phyloP scores from a whole-genome alignment of 2,888 invertebrate species.

The Disparrhopalites patrizii region DNA sequence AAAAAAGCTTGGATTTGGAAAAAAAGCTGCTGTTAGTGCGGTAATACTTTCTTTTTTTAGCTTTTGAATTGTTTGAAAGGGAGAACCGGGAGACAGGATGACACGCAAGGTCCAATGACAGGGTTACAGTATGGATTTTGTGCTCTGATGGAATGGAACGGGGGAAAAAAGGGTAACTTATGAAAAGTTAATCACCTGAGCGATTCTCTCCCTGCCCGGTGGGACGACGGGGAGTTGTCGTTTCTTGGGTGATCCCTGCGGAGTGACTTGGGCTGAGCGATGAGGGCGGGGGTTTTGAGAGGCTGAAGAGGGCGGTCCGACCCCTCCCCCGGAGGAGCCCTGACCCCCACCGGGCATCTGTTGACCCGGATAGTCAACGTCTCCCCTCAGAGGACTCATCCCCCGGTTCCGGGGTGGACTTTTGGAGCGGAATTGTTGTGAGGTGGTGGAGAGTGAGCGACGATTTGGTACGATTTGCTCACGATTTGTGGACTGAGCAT shows the following conservation, averaged over 20 bases:
- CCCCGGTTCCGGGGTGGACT: slow-evolving; percentile 35
- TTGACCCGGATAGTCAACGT: not conserved
- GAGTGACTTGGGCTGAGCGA: slow-evolving; percentile 70
- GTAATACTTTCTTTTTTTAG: no score
- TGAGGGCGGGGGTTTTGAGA: slow-evolving; percentile 32
- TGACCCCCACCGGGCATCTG: slow-evolving; percentile 26
- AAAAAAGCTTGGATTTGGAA: no score
- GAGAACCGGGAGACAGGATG: no score
- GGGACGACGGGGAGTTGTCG: slow-evolving; percentile 95
- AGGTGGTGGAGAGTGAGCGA: slow-evolving; percentile 45
- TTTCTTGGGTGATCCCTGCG: slow-evolving; percentile 92
- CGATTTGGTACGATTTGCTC: slow-evolving; percentile 38
- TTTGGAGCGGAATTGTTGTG: slow-evolving; percentile 38
- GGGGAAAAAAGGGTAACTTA: no score
- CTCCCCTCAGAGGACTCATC: slow-evolving; percentile 5
- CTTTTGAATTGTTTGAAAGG: no score
- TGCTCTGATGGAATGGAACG: no score
- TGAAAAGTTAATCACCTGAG: slow-evolving; percentile 46
- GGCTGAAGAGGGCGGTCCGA: not conserved
- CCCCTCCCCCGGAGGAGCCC: slow-evolving; percentile 21
- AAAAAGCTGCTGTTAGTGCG: no score
- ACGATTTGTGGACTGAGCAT: slow-evolving; percentile 33
- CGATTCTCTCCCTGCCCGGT: slow-evolving; percentile 49
- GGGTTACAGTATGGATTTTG: no score
- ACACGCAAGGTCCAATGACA: no score